Conservation (phyloP, 2,888 invertebrate genomes). For the Leptinotarsa rubiginosa region DNA sequence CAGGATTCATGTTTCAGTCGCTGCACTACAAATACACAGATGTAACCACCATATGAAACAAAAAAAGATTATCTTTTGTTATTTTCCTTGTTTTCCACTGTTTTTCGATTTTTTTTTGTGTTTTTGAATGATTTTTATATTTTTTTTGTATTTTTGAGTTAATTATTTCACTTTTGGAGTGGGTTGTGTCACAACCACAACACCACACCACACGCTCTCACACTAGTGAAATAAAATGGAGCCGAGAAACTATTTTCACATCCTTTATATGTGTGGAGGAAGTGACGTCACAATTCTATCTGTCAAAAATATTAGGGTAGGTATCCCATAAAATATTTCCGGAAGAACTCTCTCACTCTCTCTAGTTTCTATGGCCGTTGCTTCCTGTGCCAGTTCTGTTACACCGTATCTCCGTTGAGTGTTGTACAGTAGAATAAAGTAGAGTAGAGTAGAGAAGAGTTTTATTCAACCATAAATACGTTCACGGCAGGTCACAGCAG, state of each 20-base stretch:
- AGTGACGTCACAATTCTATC: conserved; percentile 34
- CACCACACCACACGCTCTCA: conserved; percentile 51
- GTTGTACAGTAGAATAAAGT: too few species aligned
- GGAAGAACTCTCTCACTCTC: too few species aligned
- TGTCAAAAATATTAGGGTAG: too few species aligned
- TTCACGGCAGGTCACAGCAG: too few species aligned
- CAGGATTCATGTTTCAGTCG: conserved; percentile 78
- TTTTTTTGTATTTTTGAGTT: conserved; percentile 52
- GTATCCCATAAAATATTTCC: too few species aligned
- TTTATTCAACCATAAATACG: too few species aligned
- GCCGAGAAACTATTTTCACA: conserved; percentile 38
- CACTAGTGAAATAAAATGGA: conserved; percentile 56
- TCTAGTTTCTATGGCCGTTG: too few species aligned
- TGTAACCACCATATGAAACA: too few species aligned
- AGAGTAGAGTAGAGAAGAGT: too few species aligned
- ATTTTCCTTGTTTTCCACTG: conserved; percentile 63
- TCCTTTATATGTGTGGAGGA: conserved; percentile 42
- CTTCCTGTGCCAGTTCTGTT: too few species aligned
- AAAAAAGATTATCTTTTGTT: too few species aligned
- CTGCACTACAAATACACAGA: conserved; percentile 60
- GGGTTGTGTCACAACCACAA: conserved; percentile 57
- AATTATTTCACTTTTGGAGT: conserved; percentile 55
- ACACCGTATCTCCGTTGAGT: too few species aligned
- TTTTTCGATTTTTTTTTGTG: conserved; percentile 80
- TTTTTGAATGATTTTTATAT: conserved; percentile 72